Evolutionary conservation across 2,113 vertebrate genomes (phyloP).

Genomic region (Centrocercus urophasianus): DNA sequence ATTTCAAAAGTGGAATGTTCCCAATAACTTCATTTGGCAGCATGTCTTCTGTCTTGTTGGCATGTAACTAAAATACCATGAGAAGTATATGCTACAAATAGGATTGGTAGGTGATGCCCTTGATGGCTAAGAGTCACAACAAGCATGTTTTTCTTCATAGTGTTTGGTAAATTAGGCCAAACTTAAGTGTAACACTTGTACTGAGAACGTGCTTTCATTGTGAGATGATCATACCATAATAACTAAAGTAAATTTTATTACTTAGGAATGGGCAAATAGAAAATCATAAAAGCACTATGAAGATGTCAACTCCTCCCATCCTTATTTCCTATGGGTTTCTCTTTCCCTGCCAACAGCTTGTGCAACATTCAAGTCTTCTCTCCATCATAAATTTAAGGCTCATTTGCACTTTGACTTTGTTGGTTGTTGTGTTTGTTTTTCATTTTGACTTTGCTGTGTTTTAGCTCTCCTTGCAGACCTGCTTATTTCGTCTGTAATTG

Average conservation of each 20-base stretch:
- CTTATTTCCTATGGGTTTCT: conserved; percentile 35
- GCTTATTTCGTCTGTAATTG: conserved; percentile 20
- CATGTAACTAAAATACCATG: conserved; percentile 69
- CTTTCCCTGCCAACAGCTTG: conserved; percentile 33
- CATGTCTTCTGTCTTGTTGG: conserved; percentile 78
- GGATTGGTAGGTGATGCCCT: conserved; percentile 69
- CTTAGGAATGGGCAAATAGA: conserved; percentile 72
- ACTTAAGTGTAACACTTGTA: conserved; percentile 69
- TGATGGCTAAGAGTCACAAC: conserved; percentile 64
- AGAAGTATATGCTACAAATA: conserved; percentile 74
- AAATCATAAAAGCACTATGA: conserved; percentile 74
- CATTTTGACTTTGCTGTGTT: neutral
- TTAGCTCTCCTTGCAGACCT: neutral
- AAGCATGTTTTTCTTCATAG: conserved; percentile 63
- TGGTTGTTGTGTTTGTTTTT: conserved; percentile 45
- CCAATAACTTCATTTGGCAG: conserved; percentile 76
- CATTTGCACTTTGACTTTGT: conserved; percentile 59
- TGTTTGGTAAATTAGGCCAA: conserved; percentile 70
- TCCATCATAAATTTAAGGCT: conserved; percentile 53
- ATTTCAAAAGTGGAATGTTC: conserved; percentile 78
- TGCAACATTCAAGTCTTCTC: conserved; percentile 58
- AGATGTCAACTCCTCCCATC: conserved; percentile 36
- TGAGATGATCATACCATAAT: conserved; percentile 74
- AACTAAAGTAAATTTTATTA: conserved; percentile 72
- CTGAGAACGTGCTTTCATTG: conserved; percentile 73